Evolutionary conservation across 2,888 invertebrate genomes (phyloP), one percentile per base, ranked within the genome.

Genomic region (Papilio gigon): DNA sequence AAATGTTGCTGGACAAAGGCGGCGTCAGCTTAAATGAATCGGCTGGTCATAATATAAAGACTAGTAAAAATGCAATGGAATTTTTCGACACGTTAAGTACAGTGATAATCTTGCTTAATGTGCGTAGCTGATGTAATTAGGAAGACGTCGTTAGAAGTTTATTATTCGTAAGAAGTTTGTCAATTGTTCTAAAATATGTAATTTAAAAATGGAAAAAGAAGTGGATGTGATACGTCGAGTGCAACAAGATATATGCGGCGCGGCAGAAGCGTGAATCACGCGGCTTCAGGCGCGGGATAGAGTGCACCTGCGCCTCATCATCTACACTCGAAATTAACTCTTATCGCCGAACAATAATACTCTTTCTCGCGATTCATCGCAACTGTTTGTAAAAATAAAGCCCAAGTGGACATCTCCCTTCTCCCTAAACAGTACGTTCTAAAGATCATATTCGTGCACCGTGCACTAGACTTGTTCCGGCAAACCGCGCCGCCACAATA

Each of bases 221-320:
- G 73, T 35, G n/a, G 65, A 60, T 79, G 78, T 84, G 88, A 87
- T 86, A 84, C 76, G 78, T 80, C 80, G 83, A 84, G 83, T 84
- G 82, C 81, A 83, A 76, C 76, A 84, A 87, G 90, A 91, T 87
- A 81, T 87, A 90, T 89, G 87, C 84, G 85, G 81, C 84, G 84
- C 82, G 65, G 81, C 76, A 77, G 83, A 80, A 80, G 85, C 86
- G 85, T 88, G 89, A 90, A 89, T 90, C 89, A 89, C 86, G 78
- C 83, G 65, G 71, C 72, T 67, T 74, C 81, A 72, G 80, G 74
- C 77, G 77, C 80, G 78, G 78, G 80, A 84, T 83, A 81, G 80
- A 81, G 71, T 76, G 74, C 90, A 90, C 88, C 90, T 90, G 91
- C 79, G 85, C 72, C 86, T 75, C 69, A 53, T 35, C 37, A 40